A percentile compares a stretch with the other conserved stretches of the same genome.
These are phyloP conservation scores for Pogonophryne albipinna DNA, from an alignment of 2,797 vertebrate genomes.

Conservation along the genomic window DNA sequence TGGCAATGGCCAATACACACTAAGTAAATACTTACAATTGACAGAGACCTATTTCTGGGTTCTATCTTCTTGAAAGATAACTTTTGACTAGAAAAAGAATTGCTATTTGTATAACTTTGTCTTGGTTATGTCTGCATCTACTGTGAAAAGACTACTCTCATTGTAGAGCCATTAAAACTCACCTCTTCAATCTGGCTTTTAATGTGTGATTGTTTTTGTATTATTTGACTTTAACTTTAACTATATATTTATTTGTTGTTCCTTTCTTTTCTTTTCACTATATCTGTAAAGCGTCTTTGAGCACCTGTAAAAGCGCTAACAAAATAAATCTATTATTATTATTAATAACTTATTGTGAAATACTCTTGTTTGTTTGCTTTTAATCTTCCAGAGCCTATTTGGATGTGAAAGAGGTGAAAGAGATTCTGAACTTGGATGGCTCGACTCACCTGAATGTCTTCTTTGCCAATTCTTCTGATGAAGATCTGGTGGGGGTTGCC, in stretches of 20 bases:
- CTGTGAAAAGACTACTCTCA: constrained; percentile 16
- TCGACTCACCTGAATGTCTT: constrained; percentile 98
- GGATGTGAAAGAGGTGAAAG: constrained; percentile 97
- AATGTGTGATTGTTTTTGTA: too few species aligned
- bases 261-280: too few species aligned
- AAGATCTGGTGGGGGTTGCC: constrained; percentile 96
- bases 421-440: constrained; percentile 93
- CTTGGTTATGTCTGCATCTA: constrained; percentile 36
- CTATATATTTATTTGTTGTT: too few species aligned
- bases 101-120: constrained; percentile 34
- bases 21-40: constrained; percentile 40
- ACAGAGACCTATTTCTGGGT: constrained; percentile 32
- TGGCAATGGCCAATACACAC: constrained; percentile 17
- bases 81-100: constrained; percentile 19
- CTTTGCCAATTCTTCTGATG: constrained; percentile 98
- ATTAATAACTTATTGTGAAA: constrained; percentile 24
- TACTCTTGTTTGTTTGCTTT: constrained; percentile 16
- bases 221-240: too few species aligned
- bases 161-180: constrained; percentile 11
- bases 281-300: too few species aligned
- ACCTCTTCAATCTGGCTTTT: too few species aligned
- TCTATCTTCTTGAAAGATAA: constrained; percentile 34
- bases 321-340: too few species aligned
- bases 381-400: constrained; percentile 92
- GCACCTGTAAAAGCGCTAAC: too few species aligned